A percentile compares a stretch with the other conserved stretches of the same genome.
Evolutionary conservation across 2,888 invertebrate genomes (phyloP).

Genomic region (Drosophila heteroneura): DNA sequence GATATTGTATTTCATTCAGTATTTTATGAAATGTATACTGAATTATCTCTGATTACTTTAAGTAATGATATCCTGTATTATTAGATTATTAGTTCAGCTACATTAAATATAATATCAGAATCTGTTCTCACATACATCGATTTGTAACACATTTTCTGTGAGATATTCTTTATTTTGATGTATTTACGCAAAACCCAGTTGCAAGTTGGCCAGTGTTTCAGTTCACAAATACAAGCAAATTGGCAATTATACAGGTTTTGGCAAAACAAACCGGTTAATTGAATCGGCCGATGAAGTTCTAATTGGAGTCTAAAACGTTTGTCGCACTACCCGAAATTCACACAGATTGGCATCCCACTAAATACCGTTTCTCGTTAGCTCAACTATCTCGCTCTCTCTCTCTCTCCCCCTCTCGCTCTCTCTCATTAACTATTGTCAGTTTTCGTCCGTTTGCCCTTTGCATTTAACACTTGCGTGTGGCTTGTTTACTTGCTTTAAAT

Average conservation of each 20-base stretch:
- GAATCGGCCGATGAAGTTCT: constrained; percentile 18
- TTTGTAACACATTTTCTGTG: background rate
- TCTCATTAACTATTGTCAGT: constrained; percentile 13
- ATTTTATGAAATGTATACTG: background rate
- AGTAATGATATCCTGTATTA: background rate
- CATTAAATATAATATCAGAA: background rate
- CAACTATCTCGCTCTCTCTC: constrained; percentile 3
- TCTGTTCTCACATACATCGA: background rate
- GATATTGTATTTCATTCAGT: background rate
- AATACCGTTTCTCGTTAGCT: constrained; percentile 17
- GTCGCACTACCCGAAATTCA: constrained; percentile 5
- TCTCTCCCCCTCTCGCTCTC: constrained; percentile 11
- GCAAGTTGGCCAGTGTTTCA: background rate
- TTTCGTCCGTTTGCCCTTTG: constrained; percentile 1
- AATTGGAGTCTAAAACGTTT: constrained; percentile 17
- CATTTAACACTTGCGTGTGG: constrained; percentile 36
- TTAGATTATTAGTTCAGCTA: background rate
- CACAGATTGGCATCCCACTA: constrained; percentile 27
- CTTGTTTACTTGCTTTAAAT: constrained; percentile 6
- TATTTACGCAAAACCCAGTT: constrained; percentile 8
- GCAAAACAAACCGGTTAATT: constrained; percentile 65
- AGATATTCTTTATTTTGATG: background rate
- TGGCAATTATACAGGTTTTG: constrained; percentile 43
- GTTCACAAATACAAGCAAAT: background rate
- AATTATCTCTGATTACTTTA: background rate